Evolutionary conservation across 2,888 invertebrate species (phyloP), one percentile per base, ranked within the genome.

Genomic region (Neocrepidodera transversa): DNA sequence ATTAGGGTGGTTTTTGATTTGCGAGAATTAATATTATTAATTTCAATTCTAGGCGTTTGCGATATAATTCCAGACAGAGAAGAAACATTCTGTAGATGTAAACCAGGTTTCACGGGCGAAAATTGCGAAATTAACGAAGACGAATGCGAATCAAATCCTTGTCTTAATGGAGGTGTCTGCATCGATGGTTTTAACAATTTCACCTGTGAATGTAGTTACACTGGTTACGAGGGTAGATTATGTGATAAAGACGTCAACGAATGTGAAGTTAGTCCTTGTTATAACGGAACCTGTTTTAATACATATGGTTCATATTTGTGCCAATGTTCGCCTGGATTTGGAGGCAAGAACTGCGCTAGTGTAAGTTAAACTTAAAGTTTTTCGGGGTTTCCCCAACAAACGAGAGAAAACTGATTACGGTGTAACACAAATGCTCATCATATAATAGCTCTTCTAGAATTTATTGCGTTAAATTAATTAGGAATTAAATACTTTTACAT

Each of bases 221-320:
- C 92, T 0, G 91, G 92, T 1, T 93, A 91, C 79, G 81, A 81
- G 14, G 93, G 93, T 3, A 74, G 82, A 7, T 82, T 87, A 7
- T 94, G 94, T 78, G 89, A 91, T 70, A 77, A 82, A 11, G 92
- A 94, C 79, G 86, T 93, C 69, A 87, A 94, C 80, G 93, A 94
- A 79, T 94, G 93, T 77, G 71, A 78, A 50, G 82, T 83, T 64
- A 84, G 85, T 63, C 91, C 92, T 11, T 90, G 90, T 71, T 75
- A 84, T 45, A 91, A 92, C 65, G 93, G 92, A 18, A 83, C 85
- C 40, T 93, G 93, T 80, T 92, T 88, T 78, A 91, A 93, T 79
- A 91, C 87, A 54, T 92, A 92, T 78, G 93, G 93, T 10, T 83
- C 88, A 49, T 94, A 87, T 74, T 82, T 87, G 66, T 94, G 94